Percentiles rank a stretch among this genome's conserved stretches.
phyloP scores from a whole-genome alignment of 2,113 vertebrate genomes.

The Chloropsis cyanopogon region DNA sequence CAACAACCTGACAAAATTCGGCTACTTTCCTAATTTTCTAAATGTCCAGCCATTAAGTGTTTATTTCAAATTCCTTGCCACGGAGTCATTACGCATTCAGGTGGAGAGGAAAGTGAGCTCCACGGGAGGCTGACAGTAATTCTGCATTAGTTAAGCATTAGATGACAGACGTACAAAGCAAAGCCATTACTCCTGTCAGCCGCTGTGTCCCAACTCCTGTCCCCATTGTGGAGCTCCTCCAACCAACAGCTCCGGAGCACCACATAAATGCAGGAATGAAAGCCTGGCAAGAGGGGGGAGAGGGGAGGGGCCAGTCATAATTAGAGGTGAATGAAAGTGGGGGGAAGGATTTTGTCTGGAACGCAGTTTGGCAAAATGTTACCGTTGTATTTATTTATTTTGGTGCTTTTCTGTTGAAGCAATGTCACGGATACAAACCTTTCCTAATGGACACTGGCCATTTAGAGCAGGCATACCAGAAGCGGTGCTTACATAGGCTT shows the following conservation, averaged over 20 bases:
- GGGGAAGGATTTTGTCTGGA: not conserved
- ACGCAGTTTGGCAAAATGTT: not conserved
- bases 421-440: not conserved
- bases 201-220: conserved; percentile 14
- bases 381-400: not conserved
- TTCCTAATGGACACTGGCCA: not conserved
- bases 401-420: not conserved
- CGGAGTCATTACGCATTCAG: conserved; percentile 57
- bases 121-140: conserved; percentile 61
- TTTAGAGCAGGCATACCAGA: not conserved
- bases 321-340: not conserved
- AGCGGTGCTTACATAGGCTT: not conserved
- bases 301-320: not conserved
- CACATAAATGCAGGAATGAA: not conserved
- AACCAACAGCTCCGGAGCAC: not conserved
- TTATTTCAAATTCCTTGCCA: conserved; percentile 47
- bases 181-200: conserved; percentile 58
- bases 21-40: conserved; percentile 1
- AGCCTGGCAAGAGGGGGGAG: not conserved
- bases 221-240: conserved; percentile 38
- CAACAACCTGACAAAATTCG: not conserved
- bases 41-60: not conserved
- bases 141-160: conserved; percentile 67
- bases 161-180: conserved; percentile 66
- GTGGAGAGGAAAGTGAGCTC: conserved; percentile 56